Percentiles rank a stretch among this genome's conserved stretches.
Evolutionary conservation across 2,888 invertebrate species (phyloP).

Genomic region (Phyto melanocephala): DNA sequence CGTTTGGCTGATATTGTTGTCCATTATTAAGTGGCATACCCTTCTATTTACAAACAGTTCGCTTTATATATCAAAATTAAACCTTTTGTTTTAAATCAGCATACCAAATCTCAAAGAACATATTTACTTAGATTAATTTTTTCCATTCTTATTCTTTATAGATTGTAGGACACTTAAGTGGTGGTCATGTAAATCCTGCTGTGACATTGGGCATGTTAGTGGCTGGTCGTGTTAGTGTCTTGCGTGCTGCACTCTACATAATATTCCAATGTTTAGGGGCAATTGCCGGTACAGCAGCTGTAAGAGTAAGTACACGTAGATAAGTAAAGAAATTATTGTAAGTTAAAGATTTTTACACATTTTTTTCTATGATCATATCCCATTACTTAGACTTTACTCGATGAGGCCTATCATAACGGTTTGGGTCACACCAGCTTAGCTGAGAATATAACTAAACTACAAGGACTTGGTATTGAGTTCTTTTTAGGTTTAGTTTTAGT

Average conservation of each 20-base stretch:
- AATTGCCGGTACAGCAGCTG: slow-evolving; percentile 87
- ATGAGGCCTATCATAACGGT: slow-evolving; percentile 81
- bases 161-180: slow-evolving; percentile 92
- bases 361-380: slow-evolving; percentile 8
- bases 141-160: slow-evolving; percentile 73
- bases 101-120: no score
- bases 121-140: not conserved
- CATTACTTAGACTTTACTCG: slow-evolving; percentile 83
- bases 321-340: not conserved
- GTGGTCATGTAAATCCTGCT: slow-evolving; percentile 95
- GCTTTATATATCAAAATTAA: no score
- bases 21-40: no score
- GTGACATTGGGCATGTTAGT: slow-evolving; percentile 90
- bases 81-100: no score
- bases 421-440: slow-evolving; percentile 86
- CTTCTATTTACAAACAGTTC: no score
- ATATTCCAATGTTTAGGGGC: slow-evolving; percentile 91
- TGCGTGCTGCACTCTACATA: slow-evolving; percentile 88
- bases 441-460: slow-evolving; percentile 83
- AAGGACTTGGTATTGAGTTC: slow-evolving; percentile 94
- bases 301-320: slow-evolving; percentile 80
- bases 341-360: not conserved
- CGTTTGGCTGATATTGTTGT: no score
- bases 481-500: slow-evolving; percentile 93
- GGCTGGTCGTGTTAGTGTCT: slow-evolving; percentile 87